Evolutionary conservation across 2,113 vertebrate genomes (phyloP).

Genomic region (Rallus limicola): DNA sequence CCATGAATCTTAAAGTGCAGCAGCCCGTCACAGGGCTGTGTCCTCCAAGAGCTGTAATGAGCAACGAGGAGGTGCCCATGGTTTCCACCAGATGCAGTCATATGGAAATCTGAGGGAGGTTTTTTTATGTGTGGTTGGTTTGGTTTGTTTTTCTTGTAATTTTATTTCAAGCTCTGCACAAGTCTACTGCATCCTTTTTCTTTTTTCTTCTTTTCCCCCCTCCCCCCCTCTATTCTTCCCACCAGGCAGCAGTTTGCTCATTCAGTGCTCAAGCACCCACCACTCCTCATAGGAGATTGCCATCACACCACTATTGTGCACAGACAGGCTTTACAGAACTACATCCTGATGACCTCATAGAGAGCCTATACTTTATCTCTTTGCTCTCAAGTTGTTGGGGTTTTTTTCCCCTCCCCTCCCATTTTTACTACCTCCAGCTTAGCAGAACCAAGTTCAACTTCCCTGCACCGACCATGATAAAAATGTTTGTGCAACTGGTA

Average conservation of each 20-base stretch:
- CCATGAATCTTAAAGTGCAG: accelerated
- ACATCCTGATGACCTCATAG: neutral
- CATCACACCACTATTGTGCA: neutral
- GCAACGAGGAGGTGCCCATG: neutral
- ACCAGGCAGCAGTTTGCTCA: neutral
- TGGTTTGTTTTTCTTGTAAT: too few species aligned
- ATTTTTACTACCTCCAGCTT: neutral
- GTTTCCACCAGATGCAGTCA: neutral
- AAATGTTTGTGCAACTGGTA: neutral
- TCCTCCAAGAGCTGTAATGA: neutral
- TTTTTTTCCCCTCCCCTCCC: too few species aligned
- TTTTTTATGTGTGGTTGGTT: too few species aligned
- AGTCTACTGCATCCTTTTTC: neutral
- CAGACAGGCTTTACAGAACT: neutral
- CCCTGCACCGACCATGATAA: accelerated
- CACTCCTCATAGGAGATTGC: neutral
- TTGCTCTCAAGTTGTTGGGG: neutral
- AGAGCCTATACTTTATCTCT: neutral
- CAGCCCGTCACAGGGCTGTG: neutral
- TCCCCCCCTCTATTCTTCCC: too few species aligned
- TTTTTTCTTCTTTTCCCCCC: neutral
- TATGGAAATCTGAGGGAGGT: too few species aligned
- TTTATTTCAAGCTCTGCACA: neutral
- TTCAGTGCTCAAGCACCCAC: too few species aligned
- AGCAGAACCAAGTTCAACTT: neutral